Evolutionary conservation across 2,113 vertebrate genomes (phyloP), one percentile per base, ranked within the genome.

Genomic region (Xyliphius kryptos): DNA sequence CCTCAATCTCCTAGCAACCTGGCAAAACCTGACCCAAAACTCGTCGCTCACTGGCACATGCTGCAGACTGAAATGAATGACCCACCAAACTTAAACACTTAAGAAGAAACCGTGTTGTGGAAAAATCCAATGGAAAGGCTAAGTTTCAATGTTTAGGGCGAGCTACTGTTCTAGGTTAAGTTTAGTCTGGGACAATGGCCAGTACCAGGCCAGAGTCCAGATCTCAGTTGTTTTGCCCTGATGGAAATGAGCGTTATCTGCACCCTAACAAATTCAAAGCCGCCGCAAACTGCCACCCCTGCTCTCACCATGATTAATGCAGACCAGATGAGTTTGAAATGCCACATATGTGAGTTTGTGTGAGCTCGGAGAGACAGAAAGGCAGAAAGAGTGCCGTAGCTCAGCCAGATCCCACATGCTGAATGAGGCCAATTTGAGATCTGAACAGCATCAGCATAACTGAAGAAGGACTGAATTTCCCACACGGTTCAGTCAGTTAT

Each of bases 241-340:
- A 69, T 69, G 55, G 62, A 69, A 65, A 69, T 59, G 60, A 73
- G 62, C 61, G 36, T 66, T 69, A 73, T 73, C 71, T 73, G 61
- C 66, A 59, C 54, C 65, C 60, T 67, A 48, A 59, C 40, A 44
- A 43, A 64, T 63, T 65, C 71, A 65, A 65, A 68, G 71, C 66
- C 37, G 43, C 65, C 55, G 60, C 61, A 65, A 73, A 56, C 51
- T 69, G 66, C 71, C 63, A 73, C 64, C 71, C 49, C 50, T 38
- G 37, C 51, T 61, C 71, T 65, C n/a, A 51, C 37, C 46, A 32
- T 56, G 53, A 69, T 69, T 63, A 73, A 73, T 68, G 58, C 54
- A 38, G 54, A 55, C 66, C 71, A 73, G 62, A 63, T 73, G 66
- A 73, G 67, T n/a, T 46, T 55, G 36, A 72, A 64, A 68, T 40